Base-by-base conservation (phyloP, 2,888 invertebrate species). In the Nomada ruficornis region DNA sequence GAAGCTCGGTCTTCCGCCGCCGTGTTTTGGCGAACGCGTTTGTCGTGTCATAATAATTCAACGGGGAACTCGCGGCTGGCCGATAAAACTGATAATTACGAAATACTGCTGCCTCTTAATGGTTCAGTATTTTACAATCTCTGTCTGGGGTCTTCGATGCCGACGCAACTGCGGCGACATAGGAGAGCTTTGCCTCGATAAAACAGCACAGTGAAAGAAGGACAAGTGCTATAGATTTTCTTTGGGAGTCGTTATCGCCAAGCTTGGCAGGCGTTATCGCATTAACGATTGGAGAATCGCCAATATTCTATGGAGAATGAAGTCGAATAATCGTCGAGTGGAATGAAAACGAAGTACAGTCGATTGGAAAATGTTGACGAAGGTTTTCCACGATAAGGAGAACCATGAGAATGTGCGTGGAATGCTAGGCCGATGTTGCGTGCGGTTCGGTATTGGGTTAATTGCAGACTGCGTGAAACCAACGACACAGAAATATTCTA, bases 31-130 rank as follows among this genome's bases (percentile, higher is more conserved):
- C 77, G 73, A 57, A 57, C 65, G 23, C 70, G 60, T 70, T 70
- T 50, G 72, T 62, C 72, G 23, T 62, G 71, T 73, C 69, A 64
- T 60, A 73, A 82, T 84, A 84, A 84, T 80, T 86, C 73, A 86
- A 29, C 60, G 50, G 54, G 75, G 42, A 63, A 63, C 73, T 68
- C 76, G 77, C 20, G 59, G 68, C 36, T 36, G 42, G n/a, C 47
- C 81, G 86, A 83, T 85, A 83, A 78, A 83, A 76, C 74, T 82
- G 85, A 86, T 85, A 86, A 86, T 86, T 86, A 82, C 69, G 60
- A 83, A 85, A 82, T 85, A 86, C 86, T 85, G 74, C 81, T 69
- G 77, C 42, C 73, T 20, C 57, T 52, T 86, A 87, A 85, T 85
- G 71, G 60, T 52, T 7, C 60, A 47, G 70, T 85, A 80, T 74